These are phyloP conservation scores for Gambusia holbrooki DNA, from an alignment of 2,113 vertebrate species.

Conservation along the genomic window DNA sequence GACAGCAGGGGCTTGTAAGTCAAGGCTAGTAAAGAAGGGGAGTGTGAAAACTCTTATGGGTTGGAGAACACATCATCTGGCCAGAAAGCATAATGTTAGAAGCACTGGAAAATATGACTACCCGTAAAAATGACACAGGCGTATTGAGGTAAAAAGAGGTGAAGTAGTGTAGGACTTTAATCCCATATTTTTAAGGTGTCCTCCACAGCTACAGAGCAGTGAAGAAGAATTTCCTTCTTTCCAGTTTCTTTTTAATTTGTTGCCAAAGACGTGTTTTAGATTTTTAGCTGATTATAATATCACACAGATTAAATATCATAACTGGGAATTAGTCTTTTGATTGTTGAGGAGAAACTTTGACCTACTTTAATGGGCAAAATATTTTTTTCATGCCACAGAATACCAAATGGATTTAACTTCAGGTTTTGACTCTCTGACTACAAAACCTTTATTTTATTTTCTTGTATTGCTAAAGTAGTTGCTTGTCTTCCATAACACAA, in stretches of 20 bases:
- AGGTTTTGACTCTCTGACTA: neutral
- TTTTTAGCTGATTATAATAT: neutral
- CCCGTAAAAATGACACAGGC: neutral
- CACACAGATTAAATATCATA: neutral
- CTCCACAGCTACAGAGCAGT: neutral
- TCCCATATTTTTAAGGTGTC: neutral
- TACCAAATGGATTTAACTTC: neutral
- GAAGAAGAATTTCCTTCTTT: neutral
- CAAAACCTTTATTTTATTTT: neutral
- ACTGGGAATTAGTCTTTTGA: neutral
- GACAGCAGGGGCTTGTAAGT: constrained; percentile 37
- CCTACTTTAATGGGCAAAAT: neutral
- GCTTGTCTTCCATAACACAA: too few relatives aligned
- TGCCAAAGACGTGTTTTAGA: neutral
- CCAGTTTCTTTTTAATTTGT: neutral
- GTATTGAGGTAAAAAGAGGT: neutral
- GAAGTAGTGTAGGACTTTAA: neutral
- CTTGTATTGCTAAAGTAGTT: neutral
- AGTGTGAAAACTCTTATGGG: constrained; percentile 6
- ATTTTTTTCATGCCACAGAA: neutral
- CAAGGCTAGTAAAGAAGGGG: constrained; percentile 16
- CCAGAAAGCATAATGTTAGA: neutral
- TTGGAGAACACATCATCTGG: neutral
- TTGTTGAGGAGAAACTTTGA: neutral
- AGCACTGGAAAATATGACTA: neutral